Evolutionary conservation across 2,113 vertebrate genomes (phyloP).

Genomic region (Caretta caretta): DNA sequence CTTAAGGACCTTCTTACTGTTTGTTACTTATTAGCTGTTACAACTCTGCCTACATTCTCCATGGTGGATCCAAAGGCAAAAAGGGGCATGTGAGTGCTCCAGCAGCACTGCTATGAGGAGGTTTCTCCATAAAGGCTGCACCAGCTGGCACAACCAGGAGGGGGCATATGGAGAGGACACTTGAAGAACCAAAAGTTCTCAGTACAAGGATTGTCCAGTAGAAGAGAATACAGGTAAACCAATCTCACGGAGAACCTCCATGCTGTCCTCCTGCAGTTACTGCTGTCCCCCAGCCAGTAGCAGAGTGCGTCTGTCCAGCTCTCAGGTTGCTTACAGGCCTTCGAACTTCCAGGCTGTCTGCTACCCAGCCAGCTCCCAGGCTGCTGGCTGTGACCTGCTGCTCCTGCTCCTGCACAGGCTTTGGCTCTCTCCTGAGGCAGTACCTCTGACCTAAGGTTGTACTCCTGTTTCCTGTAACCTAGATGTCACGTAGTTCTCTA

Average conservation of each 20-base stretch:
- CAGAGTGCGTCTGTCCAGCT: not conserved
- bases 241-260: not conserved
- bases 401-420: not conserved
- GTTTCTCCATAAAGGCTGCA: too few relatives aligned
- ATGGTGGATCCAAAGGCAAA: too few relatives aligned
- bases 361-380: not conserved
- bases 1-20: too few relatives aligned
- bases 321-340: not conserved
- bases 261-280: not conserved
- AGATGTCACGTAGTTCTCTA: not conserved
- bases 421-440: not conserved
- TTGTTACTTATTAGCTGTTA: too few relatives aligned
- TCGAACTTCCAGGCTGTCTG: not conserved
- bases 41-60: too few relatives aligned
- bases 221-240: not conserved
- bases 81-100: too few relatives aligned
- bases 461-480: not conserved
- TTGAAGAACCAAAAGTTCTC: not conserved
- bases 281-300: not conserved
- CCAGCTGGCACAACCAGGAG: too few relatives aligned
- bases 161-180: too few relatives aligned
- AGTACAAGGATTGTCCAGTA: not conserved
- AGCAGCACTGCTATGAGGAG: too few relatives aligned
- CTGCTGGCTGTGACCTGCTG: not conserved
- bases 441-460: not conserved